Conservation (phyloP, 1,140 invertebrate genomes). For the Wasmannia auropunctata region DNA sequence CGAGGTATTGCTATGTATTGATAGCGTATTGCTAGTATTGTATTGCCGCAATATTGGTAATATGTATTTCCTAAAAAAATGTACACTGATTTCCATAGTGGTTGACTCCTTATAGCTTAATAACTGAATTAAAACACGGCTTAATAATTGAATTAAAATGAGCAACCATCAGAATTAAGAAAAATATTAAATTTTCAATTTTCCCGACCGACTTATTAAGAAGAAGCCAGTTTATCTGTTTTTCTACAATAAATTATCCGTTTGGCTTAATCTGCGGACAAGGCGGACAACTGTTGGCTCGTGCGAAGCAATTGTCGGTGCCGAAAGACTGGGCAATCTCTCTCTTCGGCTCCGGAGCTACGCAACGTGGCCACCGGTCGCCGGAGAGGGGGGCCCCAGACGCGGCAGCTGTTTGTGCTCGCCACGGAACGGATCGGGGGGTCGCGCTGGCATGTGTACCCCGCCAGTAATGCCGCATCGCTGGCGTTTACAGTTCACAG, state of each 20-base stretch:
- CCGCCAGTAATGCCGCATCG: constrained; percentile 71
- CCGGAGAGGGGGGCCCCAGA: constrained; percentile 64
- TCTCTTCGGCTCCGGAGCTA: constrained; percentile 13
- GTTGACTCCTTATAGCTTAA: no score
- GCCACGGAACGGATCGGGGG: constrained; percentile 52
- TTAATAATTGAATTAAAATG: neutral
- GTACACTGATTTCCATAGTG: no score
- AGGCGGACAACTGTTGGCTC: constrained; percentile 19
- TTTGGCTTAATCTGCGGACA: constrained; percentile 3
- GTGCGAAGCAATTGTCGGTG: neutral
- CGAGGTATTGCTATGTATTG: no score
- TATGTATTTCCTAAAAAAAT: no score
- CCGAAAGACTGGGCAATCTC: constrained; percentile 30
- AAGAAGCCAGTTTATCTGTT: neutral
- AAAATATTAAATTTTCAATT: neutral
- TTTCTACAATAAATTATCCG: neutral
- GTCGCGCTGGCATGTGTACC: constrained; percentile 71
- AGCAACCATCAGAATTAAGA: neutral
- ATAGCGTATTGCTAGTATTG: no score
- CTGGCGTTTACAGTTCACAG: constrained; percentile 7
- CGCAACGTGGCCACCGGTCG: constrained; percentile 42
- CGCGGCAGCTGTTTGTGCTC: constrained; percentile 75
- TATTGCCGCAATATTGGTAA: no score
- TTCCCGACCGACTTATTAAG: neutral
- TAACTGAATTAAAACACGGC: neutral